phyloP scores from a whole-genome alignment of 2,113 vertebrate species.

The Machaerirhynchus nigripectus region DNA sequence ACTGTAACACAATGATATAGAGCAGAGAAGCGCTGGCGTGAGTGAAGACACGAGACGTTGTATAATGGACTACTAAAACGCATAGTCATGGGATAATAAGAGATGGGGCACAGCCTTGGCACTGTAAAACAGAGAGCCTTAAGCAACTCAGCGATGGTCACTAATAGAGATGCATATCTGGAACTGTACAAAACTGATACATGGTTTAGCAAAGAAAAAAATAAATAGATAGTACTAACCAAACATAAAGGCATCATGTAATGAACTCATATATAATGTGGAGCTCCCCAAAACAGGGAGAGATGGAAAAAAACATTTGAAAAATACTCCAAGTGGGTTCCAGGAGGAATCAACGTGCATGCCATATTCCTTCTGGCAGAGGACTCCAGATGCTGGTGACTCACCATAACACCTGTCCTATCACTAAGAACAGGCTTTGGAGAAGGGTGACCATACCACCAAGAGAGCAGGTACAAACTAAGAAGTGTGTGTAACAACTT shows the following conservation, averaged over 20 bases:
- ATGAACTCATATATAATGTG: background rate
- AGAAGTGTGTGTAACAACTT: background rate
- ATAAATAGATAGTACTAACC: background rate
- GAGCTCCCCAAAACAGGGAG: background rate
- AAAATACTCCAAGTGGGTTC: background rate
- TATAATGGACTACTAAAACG: background rate
- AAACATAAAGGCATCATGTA: background rate
- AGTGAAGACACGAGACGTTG: background rate
- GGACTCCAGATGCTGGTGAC: background rate
- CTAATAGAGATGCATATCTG: background rate
- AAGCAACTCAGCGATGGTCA: background rate
- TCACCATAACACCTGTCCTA: accelerated
- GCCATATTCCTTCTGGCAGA: background rate
- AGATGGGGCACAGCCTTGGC: background rate
- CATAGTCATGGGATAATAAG: background rate
- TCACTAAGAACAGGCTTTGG: background rate
- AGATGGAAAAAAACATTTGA: background rate
- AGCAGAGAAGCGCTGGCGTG: background rate
- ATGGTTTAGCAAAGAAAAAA: background rate
- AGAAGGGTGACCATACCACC: background rate
- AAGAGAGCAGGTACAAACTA: background rate
- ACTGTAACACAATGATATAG: background rate
- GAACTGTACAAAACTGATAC: background rate
- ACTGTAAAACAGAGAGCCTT: background rate
- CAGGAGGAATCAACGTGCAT: background rate